These are phyloP conservation scores for Hyles vespertilio DNA, from an alignment of 1,140 invertebrate genomes.

Conservation along the genomic window DNA sequence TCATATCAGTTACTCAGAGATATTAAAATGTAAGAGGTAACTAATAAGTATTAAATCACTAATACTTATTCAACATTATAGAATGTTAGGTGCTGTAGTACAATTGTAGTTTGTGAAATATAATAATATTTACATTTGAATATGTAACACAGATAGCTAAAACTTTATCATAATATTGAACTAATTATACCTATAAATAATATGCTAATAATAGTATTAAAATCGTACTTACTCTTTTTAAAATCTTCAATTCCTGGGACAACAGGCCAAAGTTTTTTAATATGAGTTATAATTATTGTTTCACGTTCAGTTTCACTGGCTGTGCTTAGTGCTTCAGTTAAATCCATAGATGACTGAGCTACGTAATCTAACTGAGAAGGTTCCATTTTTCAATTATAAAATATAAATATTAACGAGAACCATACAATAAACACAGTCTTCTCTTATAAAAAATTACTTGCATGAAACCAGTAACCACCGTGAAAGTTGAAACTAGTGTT, in stretches of 20 bases:
- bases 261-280: slow-evolving; percentile 62
- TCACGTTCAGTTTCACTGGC: slow-evolving; percentile 48
- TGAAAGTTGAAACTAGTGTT: too few relatives aligned
- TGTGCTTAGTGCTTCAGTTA: slow-evolving; percentile 47
- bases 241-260: slow-evolving; percentile 59
- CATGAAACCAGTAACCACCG: too few relatives aligned
- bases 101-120: too few relatives aligned
- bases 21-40: too few relatives aligned
- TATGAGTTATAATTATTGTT: slow-evolving; percentile 52
- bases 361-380: slow-evolving; percentile 62
- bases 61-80: too few relatives aligned
- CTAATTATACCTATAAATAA: background rate
- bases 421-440: too few relatives aligned
- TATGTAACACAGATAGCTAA: too few relatives aligned
- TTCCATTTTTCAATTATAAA: slow-evolving; percentile 36
- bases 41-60: too few relatives aligned
- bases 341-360: slow-evolving; percentile 62
- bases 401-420: background rate
- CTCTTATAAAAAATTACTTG: too few relatives aligned
- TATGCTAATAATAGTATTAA: background rate
- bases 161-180: background rate
- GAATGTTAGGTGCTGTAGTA: too few relatives aligned
- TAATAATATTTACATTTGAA: too few relatives aligned
- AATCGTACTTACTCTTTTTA: slow-evolving; percentile 54
- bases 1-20: too few relatives aligned